Percentiles rank a stretch among this genome's conserved stretches.
Evolutionary conservation across 2,888 invertebrate species (phyloP).

Genomic region (Tachystola acroxantha): DNA sequence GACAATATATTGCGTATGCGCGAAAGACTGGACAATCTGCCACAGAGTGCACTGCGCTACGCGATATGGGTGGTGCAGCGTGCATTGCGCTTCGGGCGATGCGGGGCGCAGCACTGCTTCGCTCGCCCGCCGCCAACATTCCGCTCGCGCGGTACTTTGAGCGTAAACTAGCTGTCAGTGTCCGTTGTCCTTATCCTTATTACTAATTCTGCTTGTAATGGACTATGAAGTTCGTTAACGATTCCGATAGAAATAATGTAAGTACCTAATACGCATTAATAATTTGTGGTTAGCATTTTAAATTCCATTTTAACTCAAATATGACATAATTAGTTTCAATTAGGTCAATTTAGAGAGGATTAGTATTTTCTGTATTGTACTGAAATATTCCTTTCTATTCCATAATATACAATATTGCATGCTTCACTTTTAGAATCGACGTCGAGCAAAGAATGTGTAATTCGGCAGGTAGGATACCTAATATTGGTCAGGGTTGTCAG

Average conservation of each 20-base stretch:
- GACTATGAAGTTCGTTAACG: too few species aligned
- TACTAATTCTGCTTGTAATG: too few species aligned
- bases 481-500: slow-evolving; percentile 22
- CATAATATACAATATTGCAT: slow-evolving; percentile 14
- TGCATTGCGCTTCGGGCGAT: slow-evolving; percentile 40
- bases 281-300: too few species aligned
- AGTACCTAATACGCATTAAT: too few species aligned
- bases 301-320: too few species aligned
- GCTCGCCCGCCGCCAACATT: slow-evolving; percentile 36
- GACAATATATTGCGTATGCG: slow-evolving; percentile 27
- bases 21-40: slow-evolving; percentile 41
- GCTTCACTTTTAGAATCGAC: slow-evolving; percentile 23
- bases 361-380: too few species aligned
- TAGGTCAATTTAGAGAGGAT: too few species aligned
- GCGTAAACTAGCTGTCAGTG: too few species aligned
- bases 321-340: too few species aligned
- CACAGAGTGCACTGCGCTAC: slow-evolving; percentile 30
- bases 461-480: slow-evolving; percentile 19
- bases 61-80: slow-evolving; percentile 44
- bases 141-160: slow-evolving; percentile 34
- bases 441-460: slow-evolving; percentile 23
- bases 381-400: too few species aligned
- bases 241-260: too few species aligned
- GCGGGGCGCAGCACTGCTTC: slow-evolving; percentile 43
- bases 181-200: too few species aligned